Base-by-base conservation (phyloP, 2,888 invertebrate species). In the Oxyscelio sp. region DNA sequence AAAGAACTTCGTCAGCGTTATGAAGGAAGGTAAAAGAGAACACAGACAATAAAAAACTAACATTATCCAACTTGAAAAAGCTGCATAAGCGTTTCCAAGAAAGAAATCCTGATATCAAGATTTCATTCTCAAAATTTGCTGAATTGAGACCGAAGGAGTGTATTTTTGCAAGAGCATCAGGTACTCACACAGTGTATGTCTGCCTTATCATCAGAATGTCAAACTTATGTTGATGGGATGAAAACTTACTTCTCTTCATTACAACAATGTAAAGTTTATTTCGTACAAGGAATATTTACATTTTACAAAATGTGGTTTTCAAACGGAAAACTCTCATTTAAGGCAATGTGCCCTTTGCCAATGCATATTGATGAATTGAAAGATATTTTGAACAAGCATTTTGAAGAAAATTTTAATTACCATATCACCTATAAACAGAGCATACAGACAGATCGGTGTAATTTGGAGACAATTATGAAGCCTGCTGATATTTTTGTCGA, bases 381-480 rank as follows among this genome's bases (percentile, higher is more conserved):
- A 21, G 17, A 19, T 11, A 13, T 56, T 13, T 40, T 74, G 6
- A 71, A 65, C 19, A 52, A 52, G 40, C 40, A 74, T 9, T 79
- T 73, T 15, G 15, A 40, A 13, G 75, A 70, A 3, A 58, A 52
- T 40, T 56, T 54, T 27, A 45, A 63, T 4, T 70, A 86, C 59
- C 45, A 66, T 38, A 61, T n/a, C n/a, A n/a, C n/a, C n/a, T n/a
- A n/a, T n/a, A n/a, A n/a, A n/a, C n/a, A n/a, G n/a, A n/a, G n/a
- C n/a, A n/a, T n/a, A n/a, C n/a, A n/a, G n/a, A n/a, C n/a, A n/a
- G n/a, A n/a, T n/a, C n/a, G n/a, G n/a, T 87, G 21, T 70, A 66
- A 40, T 43, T 52, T 85, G 54, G 82, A 85, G 61, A 85, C 83
- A 2, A 56, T 87, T 58, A 56, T 73, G 34, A 75, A 85, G 75